Base-by-base conservation (phyloP, 1,140 invertebrate species). In the Aphelenchoides avenae region DNA sequence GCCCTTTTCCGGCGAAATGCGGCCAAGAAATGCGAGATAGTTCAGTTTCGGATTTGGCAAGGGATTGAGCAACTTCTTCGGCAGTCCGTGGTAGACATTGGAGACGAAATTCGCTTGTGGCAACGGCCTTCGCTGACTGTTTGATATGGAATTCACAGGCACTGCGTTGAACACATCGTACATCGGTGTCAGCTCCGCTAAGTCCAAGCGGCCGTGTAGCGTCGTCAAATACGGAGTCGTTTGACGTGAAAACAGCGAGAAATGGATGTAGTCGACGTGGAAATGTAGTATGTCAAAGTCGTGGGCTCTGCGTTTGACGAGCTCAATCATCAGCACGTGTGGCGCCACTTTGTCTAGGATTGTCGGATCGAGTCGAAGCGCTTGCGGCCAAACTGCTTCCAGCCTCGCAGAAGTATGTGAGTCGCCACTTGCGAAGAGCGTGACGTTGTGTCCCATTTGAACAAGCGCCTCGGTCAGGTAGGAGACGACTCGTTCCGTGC, bases 271-370 rank as follows among this genome's bases (percentile, higher is more conserved):
- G 33, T 54, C 5, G 20, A 3, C 6, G 46, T 54, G 52, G 57
- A 54, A 54, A 15, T 54, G 58, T 31, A 50, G 15, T 22, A 54
- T 54, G 52, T 54, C 49, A 33, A 22, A 54, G 24, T 52, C 50
- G 31, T 52, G 18, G 13, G 50, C 50, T 20, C 27, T 30, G 4
- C 44, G 20, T 42, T 42, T 42, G 3, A 42, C 41, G 26, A 42
- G 27, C 13, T 42, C 41, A 26, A 54, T 34, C 54, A 57, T 18
- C 51, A 29, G 36, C 49, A 51, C 30, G 13, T 52, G 26, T 42
- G 41, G 13, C 11, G 5, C 3, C 44, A 47, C 3, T 29, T 47
- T 1, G 7, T 47, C 5, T 5, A 2, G 15, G 18, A 18, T 46
- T 24, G 1, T 18, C 40, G n/a, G 20, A 15, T 46, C 2, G n/a